Evolutionary conservation across 2,113 vertebrate genomes (phyloP), one percentile per base, ranked within the genome.

Genomic region (Serinus canaria): DNA sequence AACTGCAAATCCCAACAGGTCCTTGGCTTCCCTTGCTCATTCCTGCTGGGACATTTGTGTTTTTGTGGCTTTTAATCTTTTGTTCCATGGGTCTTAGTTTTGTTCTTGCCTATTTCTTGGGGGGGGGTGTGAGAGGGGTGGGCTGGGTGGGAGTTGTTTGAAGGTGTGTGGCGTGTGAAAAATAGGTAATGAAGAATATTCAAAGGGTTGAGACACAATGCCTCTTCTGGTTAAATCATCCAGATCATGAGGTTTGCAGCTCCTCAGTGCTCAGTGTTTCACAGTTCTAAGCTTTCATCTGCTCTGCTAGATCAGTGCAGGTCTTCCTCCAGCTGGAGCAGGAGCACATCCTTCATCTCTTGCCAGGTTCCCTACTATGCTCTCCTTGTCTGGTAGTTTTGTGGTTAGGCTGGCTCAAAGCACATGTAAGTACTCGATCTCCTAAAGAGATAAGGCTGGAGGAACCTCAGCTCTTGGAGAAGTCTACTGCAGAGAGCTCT

Each of bases 341-440:
- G 53, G 44, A 85, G 53, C 39, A 52, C 23, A 30, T 44, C 49
- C 62, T 82, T 77, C 35, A 46, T 52, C 41, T 80, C 43, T 78
- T 90, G 44, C 47, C 1, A 1, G 1, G 1, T 59, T 72, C 39
- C 44, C 60, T 77, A 13, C 63, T 78, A 6, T 62, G 47, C 46
- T 77, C 39, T 21, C 17, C 31, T 90, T 91, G 56, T 80, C 35
- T 69, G 27, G 46, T 22, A 30, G 30, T 76, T 76, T 69, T 86
- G 55, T 83, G 35, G 49, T 88, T 68, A 83, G 63, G 46, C 75
- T 90, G 74, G 43, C 75, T 83, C 35, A 77, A 91, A 91, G 14
- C 10, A 23, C 25, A 3, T 67, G 37, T 53, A 85, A 83, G 24
- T 30, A 59, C 20, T 55, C 37, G 9, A 43, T 86, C 46, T 83